phyloP scores from a whole-genome alignment of 2,113 vertebrate genomes.

The Columba janthina region DNA sequence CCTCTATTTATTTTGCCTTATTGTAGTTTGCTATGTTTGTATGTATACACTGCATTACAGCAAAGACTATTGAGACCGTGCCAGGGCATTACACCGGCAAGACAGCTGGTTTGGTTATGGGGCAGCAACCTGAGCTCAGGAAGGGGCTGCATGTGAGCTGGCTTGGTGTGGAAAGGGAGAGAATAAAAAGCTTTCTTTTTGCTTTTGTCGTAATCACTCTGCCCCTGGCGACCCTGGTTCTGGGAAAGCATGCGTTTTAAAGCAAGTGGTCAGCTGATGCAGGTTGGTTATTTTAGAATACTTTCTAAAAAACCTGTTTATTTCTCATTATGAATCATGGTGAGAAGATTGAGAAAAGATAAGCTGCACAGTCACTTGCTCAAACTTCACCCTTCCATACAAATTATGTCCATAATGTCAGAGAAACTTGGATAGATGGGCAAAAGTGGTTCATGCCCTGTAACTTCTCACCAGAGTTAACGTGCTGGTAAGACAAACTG shows the following conservation, averaged over 20 bases:
- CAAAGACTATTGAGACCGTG: slow-evolving; percentile 72
- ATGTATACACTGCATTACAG: slow-evolving; percentile 84
- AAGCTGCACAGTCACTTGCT: not conserved
- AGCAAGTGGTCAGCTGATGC: not conserved
- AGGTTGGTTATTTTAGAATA: not conserved
- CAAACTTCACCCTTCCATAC: not conserved
- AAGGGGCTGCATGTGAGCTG: not conserved
- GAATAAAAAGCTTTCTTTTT: not conserved
- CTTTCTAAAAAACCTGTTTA: not conserved
- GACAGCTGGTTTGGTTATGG: not conserved
- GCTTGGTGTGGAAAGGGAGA: not conserved
- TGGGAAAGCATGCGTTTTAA: not conserved
- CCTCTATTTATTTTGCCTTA: slow-evolving; percentile 93
- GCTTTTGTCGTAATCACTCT: not conserved
- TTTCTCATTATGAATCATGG: not conserved
- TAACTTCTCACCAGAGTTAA: not conserved
- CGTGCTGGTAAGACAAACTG: not conserved
- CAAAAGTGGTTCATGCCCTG: not conserved
- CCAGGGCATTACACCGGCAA: slow-evolving; percentile 58
- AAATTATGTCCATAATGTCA: not conserved
- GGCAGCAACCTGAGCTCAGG: not conserved
- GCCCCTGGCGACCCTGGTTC: not conserved
- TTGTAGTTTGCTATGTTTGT: slow-evolving; percentile 88
- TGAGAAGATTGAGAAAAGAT: not conserved
- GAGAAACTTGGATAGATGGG: not conserved